Evolutionary conservation across 2,113 vertebrate species (phyloP), one percentile per base, ranked within the genome.

Genomic region (Amazona guildingii): DNA sequence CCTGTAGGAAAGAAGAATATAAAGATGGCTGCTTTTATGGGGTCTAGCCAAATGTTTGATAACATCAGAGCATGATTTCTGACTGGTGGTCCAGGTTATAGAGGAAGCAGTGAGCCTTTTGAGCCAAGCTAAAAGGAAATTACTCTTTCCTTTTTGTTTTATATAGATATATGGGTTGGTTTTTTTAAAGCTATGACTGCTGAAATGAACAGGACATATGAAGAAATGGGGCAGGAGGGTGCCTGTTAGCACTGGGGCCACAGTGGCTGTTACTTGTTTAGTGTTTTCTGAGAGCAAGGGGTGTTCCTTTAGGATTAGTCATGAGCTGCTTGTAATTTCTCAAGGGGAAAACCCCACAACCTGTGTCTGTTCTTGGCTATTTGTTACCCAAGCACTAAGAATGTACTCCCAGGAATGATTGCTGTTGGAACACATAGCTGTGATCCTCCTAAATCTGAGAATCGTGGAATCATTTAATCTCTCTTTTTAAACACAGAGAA

Each of bases 51-150:
- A 75, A 19, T 9, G 48, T 89, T 89, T 89, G 61, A 3, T 76
- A 74, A 83, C 14, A 25, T 16, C 74, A 83, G 41, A 46, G 25
- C 43, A 9, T 3, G 2, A 7, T 73, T 77, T 79, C 59, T 90
- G 83, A 23, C 90, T 76, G 92, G 67, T 68, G 88, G 70, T 85
- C 61, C 17, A 37, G 82, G 11, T n/a, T 9, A 5, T 14, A 77
- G 90, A 59, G 77, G 94, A 95, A 97, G 69, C 95, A 1, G 28
- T 3, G 54, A 95, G 77, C 37, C 54, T 73, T 88, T 85, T 64
- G 75, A 94, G 82, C 79, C 31, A 28, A 37, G 83, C 91, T 83
- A 18, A 62, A 62, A 97, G 94, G 86, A 96, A 96, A 93, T 88
- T 69, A 78, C 74, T 70, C 46, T 85, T 96, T 95, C 64, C 68